A percentile compares a stretch with the other conserved stretches of the same genome.
phyloP scores from a whole-genome alignment of 37 sponge, comb jelly and placozoan genomes.

The Agelas oroides region DNA sequence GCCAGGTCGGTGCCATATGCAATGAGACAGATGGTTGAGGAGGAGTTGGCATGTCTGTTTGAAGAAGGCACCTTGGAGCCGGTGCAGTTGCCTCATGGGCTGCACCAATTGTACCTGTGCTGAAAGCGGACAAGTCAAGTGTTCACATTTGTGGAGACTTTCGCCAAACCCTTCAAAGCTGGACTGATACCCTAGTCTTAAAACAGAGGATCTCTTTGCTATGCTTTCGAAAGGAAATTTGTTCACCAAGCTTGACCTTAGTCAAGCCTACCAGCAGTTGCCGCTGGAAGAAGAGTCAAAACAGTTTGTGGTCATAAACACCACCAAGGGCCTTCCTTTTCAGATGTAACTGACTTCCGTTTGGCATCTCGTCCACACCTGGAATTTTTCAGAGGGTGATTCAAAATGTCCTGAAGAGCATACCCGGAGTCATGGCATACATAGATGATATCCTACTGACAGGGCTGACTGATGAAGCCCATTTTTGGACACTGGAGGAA shows the following conservation, averaged over 20 bases:
- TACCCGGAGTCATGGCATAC: slow-evolving; percentile 15
- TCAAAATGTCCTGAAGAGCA: slow-evolving; percentile 37
- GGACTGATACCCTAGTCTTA: background rate
- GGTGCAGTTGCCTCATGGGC: slow-evolving; percentile 23
- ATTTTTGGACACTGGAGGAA: background rate
- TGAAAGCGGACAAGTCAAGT: slow-evolving; percentile 4
- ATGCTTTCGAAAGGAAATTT: background rate
- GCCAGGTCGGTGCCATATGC: background rate
- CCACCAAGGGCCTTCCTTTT: no score
- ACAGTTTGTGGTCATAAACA: no score
- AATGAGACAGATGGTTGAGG: slow-evolving; percentile 5
- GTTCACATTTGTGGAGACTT: slow-evolving; percentile 10
- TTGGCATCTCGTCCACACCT: no score
- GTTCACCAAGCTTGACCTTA: no score
- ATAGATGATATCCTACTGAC: slow-evolving; percentile 32
- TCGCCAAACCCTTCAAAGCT: background rate
- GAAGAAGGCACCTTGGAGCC: slow-evolving; percentile 12
- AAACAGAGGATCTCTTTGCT: slow-evolving; percentile 8
- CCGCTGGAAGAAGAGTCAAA: no score
- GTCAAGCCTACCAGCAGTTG: no score
- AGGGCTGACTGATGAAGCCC: slow-evolving; percentile 3
- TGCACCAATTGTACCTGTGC: slow-evolving; percentile 1
- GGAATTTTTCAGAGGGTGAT: no score
- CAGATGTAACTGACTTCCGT: no score
- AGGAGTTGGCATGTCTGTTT: background rate